Base-by-base conservation (phyloP, 2,113 vertebrate genomes). In the Neodon shergylaensis region DNA sequence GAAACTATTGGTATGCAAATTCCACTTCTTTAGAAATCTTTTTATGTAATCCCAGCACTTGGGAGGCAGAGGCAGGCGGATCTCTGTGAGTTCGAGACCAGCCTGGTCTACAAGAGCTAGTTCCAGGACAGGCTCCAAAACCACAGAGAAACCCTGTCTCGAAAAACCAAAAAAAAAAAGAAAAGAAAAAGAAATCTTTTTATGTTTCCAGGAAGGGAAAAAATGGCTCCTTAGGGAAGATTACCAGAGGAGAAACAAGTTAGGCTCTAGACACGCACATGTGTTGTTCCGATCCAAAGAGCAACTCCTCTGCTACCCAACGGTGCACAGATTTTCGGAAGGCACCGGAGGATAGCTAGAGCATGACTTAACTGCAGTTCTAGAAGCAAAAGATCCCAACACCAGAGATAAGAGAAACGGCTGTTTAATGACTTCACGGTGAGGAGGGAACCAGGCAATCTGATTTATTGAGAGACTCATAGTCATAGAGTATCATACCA, bases 181-280 rank as follows among this genome's bases (percentile, higher is more conserved):
- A n/a, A n/a, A n/a, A n/a, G n/a, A n/a, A n/a, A n/a, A n/a, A 36
- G 42, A 92, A 95, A 84, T 72, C 42, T 84, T 85, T 90, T 33
- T 66, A 24, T 4, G 81, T 92, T 90, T 93, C 72, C 58, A 78
- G 36, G 42, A 44, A 28, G 54, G 4, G 22, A 28, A 89, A 90
- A 94, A 88, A 74, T 12, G 83, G 90, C 54, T 19, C 81, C 33
- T 96, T 83, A 91, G 95, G 78, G 78, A 81, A 36, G 36, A 4
- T 3, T 39, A 12, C 83, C 42, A n/a, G 88, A 39, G 2, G 11
- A 39, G 77, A 91, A 85, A 19, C 49, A 86, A 73, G n/a, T 52
- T 58, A 19, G 22, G 14, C 44, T 58, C 73, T 81, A 12, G 28
- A 79, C 82, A 93, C 10, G 73, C 16, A 31, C 89, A 76, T 24